phyloP scores from a whole-genome alignment of 2,888 invertebrate species.

The Melanotus villosus region DNA sequence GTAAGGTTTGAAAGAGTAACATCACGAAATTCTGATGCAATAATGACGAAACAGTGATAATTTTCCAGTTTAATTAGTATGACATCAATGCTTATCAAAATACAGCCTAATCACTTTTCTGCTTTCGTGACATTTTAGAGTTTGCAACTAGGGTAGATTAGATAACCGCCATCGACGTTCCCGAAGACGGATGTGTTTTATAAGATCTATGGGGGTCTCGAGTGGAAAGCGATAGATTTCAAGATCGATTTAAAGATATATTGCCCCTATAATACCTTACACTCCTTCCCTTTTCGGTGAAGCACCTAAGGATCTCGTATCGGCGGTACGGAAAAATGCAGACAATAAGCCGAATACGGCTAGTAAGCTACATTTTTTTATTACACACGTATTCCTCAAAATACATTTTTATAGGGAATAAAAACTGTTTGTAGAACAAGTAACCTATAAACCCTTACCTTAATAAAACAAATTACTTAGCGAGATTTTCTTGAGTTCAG shows the following conservation, averaged over 20 bases:
- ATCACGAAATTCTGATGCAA: too few species aligned
- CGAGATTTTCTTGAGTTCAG: too few species aligned
- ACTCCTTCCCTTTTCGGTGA: slow-evolving; percentile 3
- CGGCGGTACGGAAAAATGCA: slow-evolving; percentile 1
- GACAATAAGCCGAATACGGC: not conserved
- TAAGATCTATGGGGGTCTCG: slow-evolving; percentile 17
- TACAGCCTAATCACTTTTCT: not conserved
- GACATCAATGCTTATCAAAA: not conserved
- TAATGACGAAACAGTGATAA: too few species aligned
- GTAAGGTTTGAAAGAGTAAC: too few species aligned
- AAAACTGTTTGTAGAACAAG: too few species aligned
- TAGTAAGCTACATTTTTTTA: not conserved
- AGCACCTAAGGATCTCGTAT: not conserved
- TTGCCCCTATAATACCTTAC: slow-evolving; percentile 4
- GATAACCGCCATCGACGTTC: slow-evolving; percentile 14
- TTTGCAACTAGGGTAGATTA: slow-evolving; percentile 1
- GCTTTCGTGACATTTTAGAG: not conserved
- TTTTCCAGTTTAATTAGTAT: too few species aligned
- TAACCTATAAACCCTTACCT: too few species aligned
- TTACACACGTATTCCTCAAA: too few species aligned
- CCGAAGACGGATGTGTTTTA: slow-evolving; percentile 6
- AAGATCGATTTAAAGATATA: slow-evolving; percentile 19
- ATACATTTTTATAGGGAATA: too few species aligned
- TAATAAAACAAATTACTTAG: too few species aligned
- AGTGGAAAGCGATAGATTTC: slow-evolving; percentile 23